Evolutionary conservation across 1,140 invertebrate genomes (phyloP).

Genomic region (Drosophila asahinai): DNA sequence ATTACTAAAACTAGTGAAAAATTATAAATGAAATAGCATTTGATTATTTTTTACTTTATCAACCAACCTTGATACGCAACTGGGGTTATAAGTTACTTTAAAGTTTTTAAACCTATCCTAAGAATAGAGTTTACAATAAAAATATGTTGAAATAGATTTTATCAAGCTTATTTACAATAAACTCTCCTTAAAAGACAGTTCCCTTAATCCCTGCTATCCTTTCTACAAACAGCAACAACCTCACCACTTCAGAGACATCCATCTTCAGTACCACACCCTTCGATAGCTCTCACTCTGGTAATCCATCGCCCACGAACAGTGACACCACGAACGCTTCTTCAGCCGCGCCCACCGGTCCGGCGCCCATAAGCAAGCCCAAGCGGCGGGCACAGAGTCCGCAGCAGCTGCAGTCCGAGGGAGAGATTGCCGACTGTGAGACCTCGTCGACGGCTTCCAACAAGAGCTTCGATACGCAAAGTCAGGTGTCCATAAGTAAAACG

Average conservation of each 20-base stretch:
- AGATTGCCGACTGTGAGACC: constrained; percentile 78
- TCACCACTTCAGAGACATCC: constrained; percentile 80
- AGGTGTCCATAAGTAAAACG: constrained; percentile 71
- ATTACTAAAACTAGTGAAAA: too few species aligned
- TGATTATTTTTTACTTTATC: too few species aligned
- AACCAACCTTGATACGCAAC: too few species aligned
- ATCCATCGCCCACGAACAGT: constrained; percentile 55
- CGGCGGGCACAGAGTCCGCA: constrained; percentile 43
- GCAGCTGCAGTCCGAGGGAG: constrained; percentile 55
- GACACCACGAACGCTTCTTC: constrained; percentile 46
- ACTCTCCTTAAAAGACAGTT: not conserved
- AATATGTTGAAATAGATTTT: not conserved
- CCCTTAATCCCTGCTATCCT: not conserved
- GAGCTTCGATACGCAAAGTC: constrained; percentile 77
- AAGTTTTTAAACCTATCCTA: too few species aligned
- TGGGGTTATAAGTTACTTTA: too few species aligned
- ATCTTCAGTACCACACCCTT: constrained; percentile 81
- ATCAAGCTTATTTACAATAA: not conserved
- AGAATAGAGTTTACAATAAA: not conserved
- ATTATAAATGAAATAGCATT: too few species aligned
- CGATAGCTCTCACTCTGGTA: constrained; percentile 49
- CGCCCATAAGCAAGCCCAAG: constrained; percentile 83
- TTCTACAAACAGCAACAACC: constrained; percentile 59
- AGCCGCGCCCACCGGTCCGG: constrained; percentile 41
- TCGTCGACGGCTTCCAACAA: constrained; percentile 81